Conservation (phyloP, 2,888 invertebrate species). For the Dilophus febrilis region DNA sequence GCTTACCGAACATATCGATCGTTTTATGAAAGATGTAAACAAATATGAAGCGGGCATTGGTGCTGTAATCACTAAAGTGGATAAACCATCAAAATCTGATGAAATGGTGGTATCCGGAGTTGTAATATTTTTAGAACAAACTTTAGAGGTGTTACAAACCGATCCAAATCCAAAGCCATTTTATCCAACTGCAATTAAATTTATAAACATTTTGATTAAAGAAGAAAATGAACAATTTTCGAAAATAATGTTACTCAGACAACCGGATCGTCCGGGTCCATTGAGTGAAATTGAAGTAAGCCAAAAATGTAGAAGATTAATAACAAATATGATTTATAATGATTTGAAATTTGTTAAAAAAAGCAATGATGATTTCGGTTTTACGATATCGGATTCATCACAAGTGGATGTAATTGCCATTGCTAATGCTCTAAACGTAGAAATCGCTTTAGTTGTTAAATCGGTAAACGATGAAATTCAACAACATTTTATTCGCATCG, state of each 20-base stretch:
- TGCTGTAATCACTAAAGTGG: too few relatives aligned
- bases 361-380: slow-evolving; percentile 1
- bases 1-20: too few relatives aligned
- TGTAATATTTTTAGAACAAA: background rate
- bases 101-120: background rate
- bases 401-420: too few relatives aligned
- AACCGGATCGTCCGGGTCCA: slow-evolving; percentile 2
- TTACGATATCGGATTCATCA: slow-evolving; percentile 3
- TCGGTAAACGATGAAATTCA: too few relatives aligned
- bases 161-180: background rate
- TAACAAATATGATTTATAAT: background rate
- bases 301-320: background rate
- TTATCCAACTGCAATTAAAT: slow-evolving; percentile 1
- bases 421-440: too few relatives aligned
- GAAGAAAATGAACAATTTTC: background rate
- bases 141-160: background rate
- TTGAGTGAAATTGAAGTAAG: background rate
- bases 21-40: too few relatives aligned
- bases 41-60: too few relatives aligned
- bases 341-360: background rate
- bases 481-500: too few relatives aligned
- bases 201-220: background rate
- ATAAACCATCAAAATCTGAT: too few relatives aligned
- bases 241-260: slow-evolving; percentile 2
- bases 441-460: too few relatives aligned